These are phyloP conservation scores for Torymus auratus DNA, from an alignment of 2,888 invertebrate genomes.

Conservation along the genomic window DNA sequence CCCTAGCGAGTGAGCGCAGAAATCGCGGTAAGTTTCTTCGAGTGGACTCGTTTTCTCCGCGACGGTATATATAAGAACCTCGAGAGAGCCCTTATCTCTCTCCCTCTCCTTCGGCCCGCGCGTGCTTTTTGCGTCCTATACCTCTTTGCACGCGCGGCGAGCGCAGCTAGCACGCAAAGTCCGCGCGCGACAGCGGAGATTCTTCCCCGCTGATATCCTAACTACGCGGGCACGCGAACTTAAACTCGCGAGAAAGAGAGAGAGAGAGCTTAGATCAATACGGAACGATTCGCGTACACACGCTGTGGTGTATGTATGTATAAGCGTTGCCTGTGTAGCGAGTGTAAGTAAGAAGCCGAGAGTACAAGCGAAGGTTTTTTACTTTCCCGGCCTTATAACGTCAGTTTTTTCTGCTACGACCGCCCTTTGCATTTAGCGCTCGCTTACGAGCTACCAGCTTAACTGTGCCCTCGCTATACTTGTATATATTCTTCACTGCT, in stretches of 20 bases:
- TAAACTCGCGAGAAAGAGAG: constrained; percentile 18
- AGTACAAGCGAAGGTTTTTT: neutral
- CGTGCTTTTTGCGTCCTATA: constrained; percentile 8
- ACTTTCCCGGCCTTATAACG: constrained; percentile 16
- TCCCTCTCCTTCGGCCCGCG: neutral
- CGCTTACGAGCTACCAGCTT: neutral
- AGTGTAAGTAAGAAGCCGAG: too few species aligned
- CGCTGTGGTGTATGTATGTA: neutral
- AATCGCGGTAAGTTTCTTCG: constrained; percentile 61
- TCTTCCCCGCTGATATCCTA: constrained; percentile 61
- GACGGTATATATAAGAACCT: constrained; percentile 38
- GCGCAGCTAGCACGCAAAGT: constrained; percentile 47
- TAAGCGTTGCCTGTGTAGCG: too few species aligned
- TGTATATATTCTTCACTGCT: constrained; percentile 49
- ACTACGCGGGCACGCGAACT: constrained; percentile 56
- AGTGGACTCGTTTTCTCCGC: constrained; percentile 62
- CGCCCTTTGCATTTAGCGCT: constrained; percentile 39
- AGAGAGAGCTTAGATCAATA: constrained; percentile 48
- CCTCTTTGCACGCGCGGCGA: constrained; percentile 6
- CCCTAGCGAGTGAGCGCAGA: constrained; percentile 10
- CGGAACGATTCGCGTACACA: constrained; percentile 29
- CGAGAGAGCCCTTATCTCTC: constrained; percentile 57
- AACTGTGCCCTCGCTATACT: constrained; percentile 4
- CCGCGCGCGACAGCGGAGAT: constrained; percentile 55
- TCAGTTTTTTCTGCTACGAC: neutral